Conservation (phyloP, 2,113 vertebrate genomes). For the Nicator chloris region DNA sequence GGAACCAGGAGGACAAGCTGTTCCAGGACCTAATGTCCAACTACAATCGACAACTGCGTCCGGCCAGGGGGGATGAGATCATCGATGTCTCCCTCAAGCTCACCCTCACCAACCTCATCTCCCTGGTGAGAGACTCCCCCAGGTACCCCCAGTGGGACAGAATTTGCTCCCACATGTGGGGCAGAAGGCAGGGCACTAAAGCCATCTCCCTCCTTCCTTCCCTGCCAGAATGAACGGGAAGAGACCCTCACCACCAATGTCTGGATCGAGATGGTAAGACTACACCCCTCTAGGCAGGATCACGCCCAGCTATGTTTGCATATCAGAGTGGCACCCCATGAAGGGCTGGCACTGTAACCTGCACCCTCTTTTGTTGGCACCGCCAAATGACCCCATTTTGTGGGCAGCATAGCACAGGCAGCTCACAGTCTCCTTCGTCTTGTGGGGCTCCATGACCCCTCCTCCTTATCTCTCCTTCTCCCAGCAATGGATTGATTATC, state of each 20-base stretch:
- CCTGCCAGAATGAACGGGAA: constrained; percentile 86
- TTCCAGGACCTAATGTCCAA: constrained; percentile 84
- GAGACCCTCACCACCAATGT: constrained; percentile 92
- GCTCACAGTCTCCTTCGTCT: not conserved
- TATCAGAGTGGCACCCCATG: not conserved
- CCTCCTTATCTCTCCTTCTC: not conserved
- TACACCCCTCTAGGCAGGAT: not conserved
- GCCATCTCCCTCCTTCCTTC: not conserved
- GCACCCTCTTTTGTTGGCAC: not conserved
- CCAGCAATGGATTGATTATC: constrained; percentile 91
- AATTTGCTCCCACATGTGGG: not conserved
- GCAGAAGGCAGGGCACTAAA: not conserved
- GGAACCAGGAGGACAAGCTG: constrained; percentile 87
- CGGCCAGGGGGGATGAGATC: constrained; percentile 71
- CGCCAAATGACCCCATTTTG: not conserved
- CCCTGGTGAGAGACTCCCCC: constrained; percentile 75
- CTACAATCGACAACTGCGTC: constrained; percentile 85
- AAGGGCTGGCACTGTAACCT: not conserved
- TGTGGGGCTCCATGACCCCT: not conserved
- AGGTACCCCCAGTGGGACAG: rapidly evolving
- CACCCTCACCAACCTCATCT: constrained; percentile 96
- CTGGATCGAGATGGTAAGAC: constrained; percentile 94
- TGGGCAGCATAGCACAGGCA: not conserved
- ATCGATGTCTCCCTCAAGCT: constrained; percentile 88
- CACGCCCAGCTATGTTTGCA: rapidly evolving